Conservation (phyloP, 2,113 vertebrate species). For the Galbula dea region DNA sequence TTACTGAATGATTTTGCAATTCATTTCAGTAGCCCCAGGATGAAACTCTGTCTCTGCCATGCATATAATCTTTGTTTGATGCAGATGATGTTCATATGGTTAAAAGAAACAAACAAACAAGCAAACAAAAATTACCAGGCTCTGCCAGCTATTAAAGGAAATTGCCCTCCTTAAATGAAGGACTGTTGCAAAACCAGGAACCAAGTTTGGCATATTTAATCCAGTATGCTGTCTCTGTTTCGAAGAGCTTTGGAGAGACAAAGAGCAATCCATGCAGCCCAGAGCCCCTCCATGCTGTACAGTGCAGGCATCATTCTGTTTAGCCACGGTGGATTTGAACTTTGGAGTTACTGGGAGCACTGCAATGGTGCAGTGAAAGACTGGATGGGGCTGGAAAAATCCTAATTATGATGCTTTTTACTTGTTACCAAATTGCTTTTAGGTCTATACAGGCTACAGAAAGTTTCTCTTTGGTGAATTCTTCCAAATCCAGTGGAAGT, state of each 20-base stretch:
- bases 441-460: not conserved
- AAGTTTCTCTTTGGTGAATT: not conserved
- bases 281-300: not conserved
- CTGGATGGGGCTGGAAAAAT: not conserved
- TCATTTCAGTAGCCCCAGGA: constrained; percentile 5
- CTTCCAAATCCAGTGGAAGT: not conserved
- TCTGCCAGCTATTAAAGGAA: not conserved
- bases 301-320: not conserved
- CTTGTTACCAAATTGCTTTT: not conserved
- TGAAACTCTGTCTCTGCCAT: not conserved
- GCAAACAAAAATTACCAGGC: not conserved
- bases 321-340: not conserved
- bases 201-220: not conserved
- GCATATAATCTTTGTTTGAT: not conserved
- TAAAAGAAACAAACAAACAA: not conserved
- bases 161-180: not conserved
- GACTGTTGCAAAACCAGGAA: not conserved
- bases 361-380: not conserved
- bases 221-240: not conserved
- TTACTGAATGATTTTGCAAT: not conserved
- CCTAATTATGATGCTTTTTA: not conserved
- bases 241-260: not conserved
- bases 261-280: not conserved
- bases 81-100: not conserved
- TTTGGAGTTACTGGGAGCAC: not conserved